Evolutionary conservation across 2,113 vertebrate genomes (phyloP).

Genomic region (Phalacrocorax pelagicus): DNA sequence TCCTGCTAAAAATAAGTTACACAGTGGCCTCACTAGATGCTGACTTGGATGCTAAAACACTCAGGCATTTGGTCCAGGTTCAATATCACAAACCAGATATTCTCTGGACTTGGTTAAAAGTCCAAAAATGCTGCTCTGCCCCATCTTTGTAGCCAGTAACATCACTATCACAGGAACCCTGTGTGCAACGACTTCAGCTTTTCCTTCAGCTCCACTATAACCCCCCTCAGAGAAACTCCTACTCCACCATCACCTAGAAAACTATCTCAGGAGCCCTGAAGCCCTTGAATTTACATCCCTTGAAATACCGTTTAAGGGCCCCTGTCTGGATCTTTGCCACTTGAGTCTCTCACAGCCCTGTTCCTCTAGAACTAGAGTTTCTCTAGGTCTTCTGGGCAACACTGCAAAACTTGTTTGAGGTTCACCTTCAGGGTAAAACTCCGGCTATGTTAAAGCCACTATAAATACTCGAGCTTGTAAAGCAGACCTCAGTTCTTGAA

Average conservation of each 20-base stretch:
- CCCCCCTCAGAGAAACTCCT: background rate
- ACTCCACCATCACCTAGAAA: background rate
- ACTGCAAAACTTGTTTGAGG: background rate
- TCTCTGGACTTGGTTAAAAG: background rate
- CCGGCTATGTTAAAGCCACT: background rate
- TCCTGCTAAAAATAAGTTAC: background rate
- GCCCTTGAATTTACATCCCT: background rate
- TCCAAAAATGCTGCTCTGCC: background rate
- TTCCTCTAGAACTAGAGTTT: background rate
- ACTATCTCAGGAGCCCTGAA: background rate
- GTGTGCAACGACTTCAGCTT: rapidly evolving
- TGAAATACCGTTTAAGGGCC: background rate
- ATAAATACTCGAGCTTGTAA: background rate
- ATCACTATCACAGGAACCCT: background rate
- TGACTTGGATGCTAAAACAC: background rate
- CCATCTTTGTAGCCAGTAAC: background rate
- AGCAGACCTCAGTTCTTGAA: background rate
- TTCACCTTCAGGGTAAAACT: background rate
- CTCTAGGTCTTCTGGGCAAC: background rate
- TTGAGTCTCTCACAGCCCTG: background rate
- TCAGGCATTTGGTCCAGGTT: background rate
- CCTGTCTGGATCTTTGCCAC: background rate
- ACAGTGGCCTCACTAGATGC: background rate
- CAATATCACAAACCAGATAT: background rate
- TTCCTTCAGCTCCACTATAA: background rate